phyloP scores from a whole-genome alignment of 2,888 invertebrate species.

The Papilio elwesi region DNA sequence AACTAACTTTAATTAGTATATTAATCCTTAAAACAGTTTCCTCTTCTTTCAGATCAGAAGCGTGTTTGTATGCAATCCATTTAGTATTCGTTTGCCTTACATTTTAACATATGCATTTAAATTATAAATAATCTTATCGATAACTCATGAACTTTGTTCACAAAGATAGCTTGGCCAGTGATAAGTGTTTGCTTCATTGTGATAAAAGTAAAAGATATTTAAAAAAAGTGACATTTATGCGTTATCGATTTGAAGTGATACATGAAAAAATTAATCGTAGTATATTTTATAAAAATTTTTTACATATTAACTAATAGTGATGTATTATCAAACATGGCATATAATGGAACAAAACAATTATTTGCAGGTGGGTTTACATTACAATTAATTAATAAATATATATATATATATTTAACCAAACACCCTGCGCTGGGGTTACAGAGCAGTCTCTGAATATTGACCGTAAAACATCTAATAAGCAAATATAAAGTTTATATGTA shows the following conservation, averaged over 20 bases:
- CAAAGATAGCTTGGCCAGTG: constrained; percentile 50
- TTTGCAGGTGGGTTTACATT: constrained; percentile 11
- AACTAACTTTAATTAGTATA: too few species aligned
- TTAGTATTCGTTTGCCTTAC: not conserved
- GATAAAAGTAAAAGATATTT: constrained; percentile 30
- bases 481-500: too few species aligned
- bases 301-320: not conserved
- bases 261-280: not conserved
- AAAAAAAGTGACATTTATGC: constrained; percentile 23
- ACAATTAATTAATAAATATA: too few species aligned
- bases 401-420: too few species aligned
- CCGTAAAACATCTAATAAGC: too few species aligned
- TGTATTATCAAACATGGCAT: not conserved
- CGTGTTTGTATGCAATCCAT: too few species aligned
- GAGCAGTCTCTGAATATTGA: too few species aligned
- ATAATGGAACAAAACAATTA: not conserved
- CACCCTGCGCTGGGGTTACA: too few species aligned
- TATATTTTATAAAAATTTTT: not conserved
- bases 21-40: too few species aligned
- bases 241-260: constrained; percentile 10
- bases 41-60: too few species aligned
- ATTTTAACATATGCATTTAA: constrained; percentile 27
- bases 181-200: constrained; percentile 45
- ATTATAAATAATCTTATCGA: constrained; percentile 49
- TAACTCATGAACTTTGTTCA: constrained; percentile 59